Evolutionary conservation across 2,113 vertebrate species (phyloP), one percentile per base, ranked within the genome.

Genomic region (Stomatorhinus ivindoensis): DNA sequence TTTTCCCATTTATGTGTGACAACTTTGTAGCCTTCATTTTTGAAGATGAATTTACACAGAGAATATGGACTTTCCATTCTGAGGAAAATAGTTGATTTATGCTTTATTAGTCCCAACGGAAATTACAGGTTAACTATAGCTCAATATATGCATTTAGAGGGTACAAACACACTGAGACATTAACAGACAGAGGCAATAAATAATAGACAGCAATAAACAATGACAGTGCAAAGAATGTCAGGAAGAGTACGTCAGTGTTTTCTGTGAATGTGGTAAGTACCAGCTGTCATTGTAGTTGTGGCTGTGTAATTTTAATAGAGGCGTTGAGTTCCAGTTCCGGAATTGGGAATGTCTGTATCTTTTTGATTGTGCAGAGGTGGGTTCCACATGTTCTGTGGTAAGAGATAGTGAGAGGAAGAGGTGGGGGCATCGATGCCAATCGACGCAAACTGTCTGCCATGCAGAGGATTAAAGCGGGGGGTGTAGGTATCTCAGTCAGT

Each of bases 401-500:
- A n/a, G 89, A 82, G 91, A 80, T 69, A 69, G 61, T 69, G 61
- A 69, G 61, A 69, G 61, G n/a, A 31, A 88, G 90, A 11, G 85
- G 91, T 89, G 92, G 91, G 91, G 95, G 94, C 94, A 94, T 90
- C 85, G 90, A 92, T 90, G 93, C 88, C 55, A 90, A 93, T 95
- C 92, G 93, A 94, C 96, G 93, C 88, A 87, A 76, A 90, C 91
- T 91, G 93, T n/a, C 44, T 80, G 35, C 73, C 5, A 19, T 15
- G 73, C 44, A 53, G 94, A 93, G 95, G 93, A 95, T 93, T 93
- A 92, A 88, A 92, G 69, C 2, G 55, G 88, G 87, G 91, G 94
- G 92, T 94, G 94, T 92, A 94, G 92, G 90, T 94, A 89, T 85
- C 46, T 48, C 82, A 21, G 42, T 44, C 24, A 21, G 39, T 8